Conservation (phyloP, 2,113 vertebrate species). For the Galeopterus variegatus region DNA sequence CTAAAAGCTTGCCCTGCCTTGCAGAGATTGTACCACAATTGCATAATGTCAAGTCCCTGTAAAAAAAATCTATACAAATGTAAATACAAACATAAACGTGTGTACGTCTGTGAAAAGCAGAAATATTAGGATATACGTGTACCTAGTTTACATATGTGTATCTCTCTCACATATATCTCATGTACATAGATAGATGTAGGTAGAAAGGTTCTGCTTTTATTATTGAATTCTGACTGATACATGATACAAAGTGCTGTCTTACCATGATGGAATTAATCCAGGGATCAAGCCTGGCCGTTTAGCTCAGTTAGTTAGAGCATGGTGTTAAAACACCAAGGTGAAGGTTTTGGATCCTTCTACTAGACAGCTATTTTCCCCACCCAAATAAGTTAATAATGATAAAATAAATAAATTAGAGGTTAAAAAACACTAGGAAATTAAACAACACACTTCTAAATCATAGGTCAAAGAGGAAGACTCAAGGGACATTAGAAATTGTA, state of each 20-base stretch:
- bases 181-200: neutral
- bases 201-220: neutral
- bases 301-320: too few relatives aligned
- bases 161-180: neutral
- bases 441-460: neutral
- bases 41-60: neutral
- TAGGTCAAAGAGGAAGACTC: neutral
- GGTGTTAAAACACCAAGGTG: too few relatives aligned
- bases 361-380: too few relatives aligned
- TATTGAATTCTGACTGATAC: neutral
- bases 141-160: neutral
- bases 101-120: neutral
- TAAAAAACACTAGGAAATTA: neutral
- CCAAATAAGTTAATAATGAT: too few relatives aligned
- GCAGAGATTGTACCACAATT: neutral
- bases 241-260: neutral
- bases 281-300: neutral
- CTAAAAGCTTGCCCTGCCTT: neutral
- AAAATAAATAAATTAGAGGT: too few relatives aligned
- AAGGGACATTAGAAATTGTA: neutral
- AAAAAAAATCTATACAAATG: neutral
- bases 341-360: too few relatives aligned
- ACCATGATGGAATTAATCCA: neutral
- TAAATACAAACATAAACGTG: neutral
- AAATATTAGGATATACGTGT: neutral